Evolutionary conservation across 2,797 vertebrate genomes (phyloP).

Genomic region (Prunella strophiata): DNA sequence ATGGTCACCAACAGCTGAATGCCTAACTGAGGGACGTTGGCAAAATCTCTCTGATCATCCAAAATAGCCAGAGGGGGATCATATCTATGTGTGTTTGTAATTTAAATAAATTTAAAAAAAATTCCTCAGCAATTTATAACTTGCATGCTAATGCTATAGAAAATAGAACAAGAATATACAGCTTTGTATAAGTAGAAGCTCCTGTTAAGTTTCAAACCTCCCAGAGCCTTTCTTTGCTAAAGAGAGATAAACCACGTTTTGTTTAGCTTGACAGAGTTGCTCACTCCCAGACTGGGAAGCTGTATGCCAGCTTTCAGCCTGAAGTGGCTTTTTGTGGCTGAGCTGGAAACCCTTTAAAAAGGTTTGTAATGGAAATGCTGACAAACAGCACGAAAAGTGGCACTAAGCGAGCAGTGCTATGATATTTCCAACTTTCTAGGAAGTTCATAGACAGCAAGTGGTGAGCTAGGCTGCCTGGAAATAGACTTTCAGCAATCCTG

Average conservation of each 20-base stretch:
- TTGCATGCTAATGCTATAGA: not conserved
- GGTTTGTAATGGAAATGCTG: slow-evolving; percentile 71
- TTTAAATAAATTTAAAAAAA: not conserved
- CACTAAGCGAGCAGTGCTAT: slow-evolving; percentile 11
- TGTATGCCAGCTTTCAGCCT: slow-evolving; percentile 49
- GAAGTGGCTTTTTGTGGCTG: slow-evolving; percentile 68
- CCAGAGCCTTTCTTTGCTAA: not conserved
- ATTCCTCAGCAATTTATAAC: not conserved
- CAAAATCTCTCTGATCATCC: not conserved
- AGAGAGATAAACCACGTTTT: slow-evolving; percentile 64
- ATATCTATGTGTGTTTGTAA: not conserved
- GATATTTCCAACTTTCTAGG: slow-evolving; percentile 62
- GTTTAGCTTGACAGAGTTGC: slow-evolving; percentile 56
- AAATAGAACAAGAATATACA: not conserved
- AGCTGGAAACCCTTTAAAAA: slow-evolving; percentile 65
- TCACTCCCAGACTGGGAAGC: slow-evolving; percentile 37
- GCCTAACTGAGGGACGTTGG: not conserved
- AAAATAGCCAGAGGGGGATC: not conserved
- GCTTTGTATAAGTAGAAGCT: not conserved
- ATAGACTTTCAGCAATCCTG: not conserved
- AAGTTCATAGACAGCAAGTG: slow-evolving; percentile 35
- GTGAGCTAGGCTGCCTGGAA: not conserved
- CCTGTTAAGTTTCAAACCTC: not conserved
- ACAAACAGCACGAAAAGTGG: slow-evolving; percentile 55
- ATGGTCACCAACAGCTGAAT: not conserved